Percentiles rank a stretch among this genome's conserved stretches.
phyloP scores from a whole-genome alignment of 1,140 invertebrate species.

The Xylocopa sonorina region DNA sequence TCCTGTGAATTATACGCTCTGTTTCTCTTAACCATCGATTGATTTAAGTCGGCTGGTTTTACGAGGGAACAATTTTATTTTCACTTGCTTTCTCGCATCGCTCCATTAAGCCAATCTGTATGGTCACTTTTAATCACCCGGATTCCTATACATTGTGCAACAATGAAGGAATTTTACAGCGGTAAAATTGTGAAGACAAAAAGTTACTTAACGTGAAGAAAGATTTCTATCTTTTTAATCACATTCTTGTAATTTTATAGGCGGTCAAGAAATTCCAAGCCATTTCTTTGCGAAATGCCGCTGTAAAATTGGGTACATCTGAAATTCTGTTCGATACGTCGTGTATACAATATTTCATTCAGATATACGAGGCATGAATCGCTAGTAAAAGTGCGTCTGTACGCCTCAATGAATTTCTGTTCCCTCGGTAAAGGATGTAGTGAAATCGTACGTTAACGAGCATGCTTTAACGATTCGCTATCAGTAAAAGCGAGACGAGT shows the following conservation, averaged over 20 bases:
- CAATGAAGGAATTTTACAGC: background rate
- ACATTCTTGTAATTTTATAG: background rate
- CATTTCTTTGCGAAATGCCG: background rate
- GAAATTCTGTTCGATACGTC: background rate
- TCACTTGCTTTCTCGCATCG: background rate
- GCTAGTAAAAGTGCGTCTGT: too few relatives aligned
- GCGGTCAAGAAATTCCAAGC: background rate
- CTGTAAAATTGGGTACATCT: background rate
- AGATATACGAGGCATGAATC: background rate
- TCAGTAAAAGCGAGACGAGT: background rate
- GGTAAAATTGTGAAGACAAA: background rate
- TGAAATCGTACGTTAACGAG: slow-evolving; percentile 14
- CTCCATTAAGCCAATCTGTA: background rate
- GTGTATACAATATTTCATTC: background rate
- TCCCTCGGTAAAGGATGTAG: background rate
- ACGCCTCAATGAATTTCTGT: background rate
- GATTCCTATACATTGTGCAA: slow-evolving; percentile 9
- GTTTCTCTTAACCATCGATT: background rate
- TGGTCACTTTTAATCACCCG: background rate
- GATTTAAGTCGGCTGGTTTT: background rate
- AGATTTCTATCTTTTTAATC: background rate
- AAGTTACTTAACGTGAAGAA: background rate
- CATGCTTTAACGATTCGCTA: background rate
- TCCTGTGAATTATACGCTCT: background rate
- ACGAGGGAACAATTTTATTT: background rate